Conservation (phyloP, 2,797 vertebrate genomes). For the Melanotaenia pygmaea region DNA sequence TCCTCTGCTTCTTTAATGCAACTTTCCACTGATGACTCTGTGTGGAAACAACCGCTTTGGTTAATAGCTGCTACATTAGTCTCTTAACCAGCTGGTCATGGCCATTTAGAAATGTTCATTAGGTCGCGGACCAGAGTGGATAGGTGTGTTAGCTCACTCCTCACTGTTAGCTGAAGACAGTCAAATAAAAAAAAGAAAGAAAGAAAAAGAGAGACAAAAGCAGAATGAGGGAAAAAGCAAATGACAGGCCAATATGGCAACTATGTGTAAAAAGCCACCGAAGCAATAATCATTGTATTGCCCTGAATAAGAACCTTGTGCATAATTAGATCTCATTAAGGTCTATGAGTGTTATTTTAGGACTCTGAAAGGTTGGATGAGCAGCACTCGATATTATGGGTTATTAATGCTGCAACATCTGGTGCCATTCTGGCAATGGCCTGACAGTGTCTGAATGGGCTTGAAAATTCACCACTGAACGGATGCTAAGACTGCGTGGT, state of each 20-base stretch:
- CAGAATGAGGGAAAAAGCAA: conserved; percentile 44
- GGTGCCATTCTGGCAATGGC: conserved; percentile 69
- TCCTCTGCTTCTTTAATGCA: conserved; percentile 54
- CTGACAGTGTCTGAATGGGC: conserved; percentile 34
- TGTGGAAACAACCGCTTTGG: conserved; percentile 83
- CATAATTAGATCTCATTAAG: conserved; percentile 82
- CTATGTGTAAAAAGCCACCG: conserved; percentile 81
- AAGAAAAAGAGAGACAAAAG: neutral
- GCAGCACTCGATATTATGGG: conserved; percentile 82
- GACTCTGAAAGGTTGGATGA: conserved; percentile 77
- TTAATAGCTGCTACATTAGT: conserved; percentile 86
- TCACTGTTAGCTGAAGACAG: conserved; percentile 65
- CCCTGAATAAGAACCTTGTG: conserved; percentile 77
- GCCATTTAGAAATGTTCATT: conserved; percentile 87
- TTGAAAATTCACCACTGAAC: conserved; percentile 33
- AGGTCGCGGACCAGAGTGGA: conserved; percentile 76
- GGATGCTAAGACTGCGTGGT: conserved; percentile 30
- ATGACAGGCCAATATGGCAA: conserved; percentile 73
- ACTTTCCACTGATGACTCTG: conserved; percentile 68
- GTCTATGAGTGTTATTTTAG: conserved; percentile 82
- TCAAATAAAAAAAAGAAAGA: conserved; percentile 12
- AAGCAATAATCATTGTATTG: conserved; percentile 81
- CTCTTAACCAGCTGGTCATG: conserved; percentile 85
- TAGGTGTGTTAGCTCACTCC: conserved; percentile 80
- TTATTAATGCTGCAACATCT: conserved; percentile 81